Percentiles rank a stretch among this genome's conserved stretches.
These are phyloP conservation scores for Danionella cerebrum DNA, from an alignment of 2,113 vertebrate species.

Conservation along the genomic window DNA sequence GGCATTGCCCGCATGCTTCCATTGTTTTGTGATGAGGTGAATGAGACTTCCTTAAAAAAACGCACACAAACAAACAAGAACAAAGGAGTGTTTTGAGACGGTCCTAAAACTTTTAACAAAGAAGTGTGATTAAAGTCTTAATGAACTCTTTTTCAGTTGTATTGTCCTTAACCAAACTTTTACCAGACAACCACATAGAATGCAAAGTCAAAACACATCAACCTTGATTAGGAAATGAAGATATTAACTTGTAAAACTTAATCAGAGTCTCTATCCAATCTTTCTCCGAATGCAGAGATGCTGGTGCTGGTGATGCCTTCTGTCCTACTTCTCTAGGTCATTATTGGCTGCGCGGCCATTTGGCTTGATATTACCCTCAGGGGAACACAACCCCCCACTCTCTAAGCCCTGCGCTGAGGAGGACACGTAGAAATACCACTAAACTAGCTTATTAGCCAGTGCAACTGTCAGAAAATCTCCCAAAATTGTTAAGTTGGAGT, in stretches of 20 bases:
- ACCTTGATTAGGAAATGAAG: too few species aligned
- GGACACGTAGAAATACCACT: neutral
- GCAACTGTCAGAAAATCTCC: neutral
- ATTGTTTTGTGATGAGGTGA: too few species aligned
- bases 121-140: too few species aligned
- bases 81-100: too few species aligned
- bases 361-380: constrained; percentile 33
- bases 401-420: neutral
- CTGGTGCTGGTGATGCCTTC: constrained; percentile 13
- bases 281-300: constrained; percentile 2
- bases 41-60: too few species aligned
- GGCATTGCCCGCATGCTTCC: too few species aligned
- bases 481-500: neutral
- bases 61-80: neutral
- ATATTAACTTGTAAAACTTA: neutral
- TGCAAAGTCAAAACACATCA: too few species aligned
- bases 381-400: constrained; percentile 15
- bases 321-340: constrained; percentile 19
- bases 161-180: too few species aligned
- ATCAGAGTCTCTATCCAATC: neutral
- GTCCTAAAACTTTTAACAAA: too few species aligned
- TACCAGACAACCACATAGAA: too few species aligned
- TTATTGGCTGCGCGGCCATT: constrained; percentile 31
- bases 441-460: neutral
- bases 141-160: neutral